These are phyloP conservation scores for Brachypterus glaber DNA, from an alignment of 2,888 invertebrate genomes.

Conservation along the genomic window DNA sequence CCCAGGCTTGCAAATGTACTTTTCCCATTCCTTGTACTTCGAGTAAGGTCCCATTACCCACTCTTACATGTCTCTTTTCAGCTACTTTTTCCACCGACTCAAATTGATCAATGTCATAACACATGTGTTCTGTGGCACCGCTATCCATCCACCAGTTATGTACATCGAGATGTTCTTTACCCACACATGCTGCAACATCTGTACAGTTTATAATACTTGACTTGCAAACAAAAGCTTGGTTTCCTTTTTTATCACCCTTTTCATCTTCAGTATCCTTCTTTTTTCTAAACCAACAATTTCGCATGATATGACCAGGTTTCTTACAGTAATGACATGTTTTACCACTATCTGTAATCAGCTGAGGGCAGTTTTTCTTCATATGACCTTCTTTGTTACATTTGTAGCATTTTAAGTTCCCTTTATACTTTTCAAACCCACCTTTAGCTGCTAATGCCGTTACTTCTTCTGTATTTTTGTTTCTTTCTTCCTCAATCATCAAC, in stretches of 20 bases:
- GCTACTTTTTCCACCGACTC: background rate
- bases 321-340: slow-evolving; percentile 17
- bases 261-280: slow-evolving; percentile 1
- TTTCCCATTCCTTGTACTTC: slow-evolving; percentile 13
- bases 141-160: slow-evolving; percentile 13
- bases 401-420: slow-evolving; percentile 11
- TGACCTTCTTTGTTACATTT: slow-evolving; percentile 12
- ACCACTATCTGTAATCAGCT: background rate
- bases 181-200: slow-evolving; percentile 1
- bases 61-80: slow-evolving; percentile 10
- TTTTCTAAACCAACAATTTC: slow-evolving; percentile 15
- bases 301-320: slow-evolving; percentile 16
- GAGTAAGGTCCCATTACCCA: slow-evolving; percentile 13
- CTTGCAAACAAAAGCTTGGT: background rate
- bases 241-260: slow-evolving; percentile 2
- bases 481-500: slow-evolving; percentile 22
- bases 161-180: background rate
- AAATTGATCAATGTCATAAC: slow-evolving; percentile 6
- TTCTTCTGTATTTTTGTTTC: slow-evolving; percentile 14
- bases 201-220: background rate
- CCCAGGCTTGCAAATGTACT: slow-evolving; percentile 11
- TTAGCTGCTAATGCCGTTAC: slow-evolving; percentile 1
- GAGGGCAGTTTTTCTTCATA: slow-evolving; percentile 10
- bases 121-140: slow-evolving; percentile 14
- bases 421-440: background rate